phyloP scores from a whole-genome alignment of 2,113 vertebrate species.

The Hoplias malabaricus region DNA sequence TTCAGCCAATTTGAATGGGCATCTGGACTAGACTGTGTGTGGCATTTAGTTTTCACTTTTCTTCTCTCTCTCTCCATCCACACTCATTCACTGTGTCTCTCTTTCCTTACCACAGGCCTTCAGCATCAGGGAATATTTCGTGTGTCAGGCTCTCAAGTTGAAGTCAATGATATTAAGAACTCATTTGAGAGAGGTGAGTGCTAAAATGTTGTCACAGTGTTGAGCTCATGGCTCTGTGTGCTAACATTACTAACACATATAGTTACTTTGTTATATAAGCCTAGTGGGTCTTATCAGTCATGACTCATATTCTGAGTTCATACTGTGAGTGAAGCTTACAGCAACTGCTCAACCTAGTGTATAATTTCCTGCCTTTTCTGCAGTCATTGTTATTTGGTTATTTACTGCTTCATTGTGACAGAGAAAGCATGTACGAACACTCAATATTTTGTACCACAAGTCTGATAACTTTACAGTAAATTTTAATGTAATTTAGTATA shows the following conservation, averaged over 20 bases:
- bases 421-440: neutral
- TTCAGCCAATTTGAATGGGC: conserved; percentile 18
- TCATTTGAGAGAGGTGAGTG: conserved; percentile 94
- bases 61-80: neutral
- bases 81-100: neutral
- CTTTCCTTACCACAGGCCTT: conserved; percentile 76
- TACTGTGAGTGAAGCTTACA: neutral
- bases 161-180: conserved; percentile 99
- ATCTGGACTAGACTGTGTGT: neutral
- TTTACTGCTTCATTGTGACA: neutral
- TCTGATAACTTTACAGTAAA: neutral
- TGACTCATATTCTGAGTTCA: neutral
- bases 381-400: neutral
- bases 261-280: neutral
- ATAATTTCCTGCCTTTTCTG: neutral
- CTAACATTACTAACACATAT: neutral
- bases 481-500: neutral
- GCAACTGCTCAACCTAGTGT: neutral
- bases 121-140: conserved; percentile 99
- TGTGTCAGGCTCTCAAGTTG: conserved; percentile 95
- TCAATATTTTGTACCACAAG: neutral
- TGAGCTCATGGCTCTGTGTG: neutral
- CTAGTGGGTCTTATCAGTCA: neutral
- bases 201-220: conserved; percentile 5
- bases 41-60: neutral